Evolutionary conservation across 2,797 vertebrate genomes (phyloP), one percentile per base, ranked within the genome.

Genomic region (Danio albolineatus): DNA sequence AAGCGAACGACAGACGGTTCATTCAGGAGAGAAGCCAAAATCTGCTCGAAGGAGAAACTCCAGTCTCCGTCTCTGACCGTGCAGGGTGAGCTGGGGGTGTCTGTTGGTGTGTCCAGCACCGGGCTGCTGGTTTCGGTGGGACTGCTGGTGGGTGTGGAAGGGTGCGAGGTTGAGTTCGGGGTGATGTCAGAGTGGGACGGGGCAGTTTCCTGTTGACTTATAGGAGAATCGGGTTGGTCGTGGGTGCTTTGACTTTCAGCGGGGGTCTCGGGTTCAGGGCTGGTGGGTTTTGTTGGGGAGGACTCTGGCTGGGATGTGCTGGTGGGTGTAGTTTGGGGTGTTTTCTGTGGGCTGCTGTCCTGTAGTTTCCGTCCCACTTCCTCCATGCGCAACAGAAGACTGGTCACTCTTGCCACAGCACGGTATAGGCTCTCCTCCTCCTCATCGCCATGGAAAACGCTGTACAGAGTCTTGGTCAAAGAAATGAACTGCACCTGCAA

Each of bases 21-120:
- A 62, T 98, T 99, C 77, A 99, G 93, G 73, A 99, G 93, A 2
- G 98, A 99, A 0, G 98, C 97, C 76, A 99, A 91, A 72, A 99
- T 95, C 94, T 99, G 98, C 87, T 99, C 98, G n/a, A 99, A 99
- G 0, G 97, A 95, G 83, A 99, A 98, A 2, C 97, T 98, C 98
- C 98, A 99, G 43, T 97, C 95, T 0, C 90, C 88, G 51, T 86
- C 93, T 0, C 87, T 71, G 48, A 62, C 39, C 6, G 21, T 81
- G 44, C 76, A 90, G 46, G 79, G 73, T 1, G 79, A 76, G 73
- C 53, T 76, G 4, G 61, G 10, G 2, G 91, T 90, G 16, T 77
- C 16, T 10, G 92, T 83, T 7, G 72, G 17, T 2, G 89, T 86
- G 86, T 87, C 85, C 62, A 88, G 80, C 74, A 85, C 75, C 66